These are phyloP conservation scores for Luffia ferchaultella DNA, from an alignment of 2,888 invertebrate genomes.

Conservation along the genomic window DNA sequence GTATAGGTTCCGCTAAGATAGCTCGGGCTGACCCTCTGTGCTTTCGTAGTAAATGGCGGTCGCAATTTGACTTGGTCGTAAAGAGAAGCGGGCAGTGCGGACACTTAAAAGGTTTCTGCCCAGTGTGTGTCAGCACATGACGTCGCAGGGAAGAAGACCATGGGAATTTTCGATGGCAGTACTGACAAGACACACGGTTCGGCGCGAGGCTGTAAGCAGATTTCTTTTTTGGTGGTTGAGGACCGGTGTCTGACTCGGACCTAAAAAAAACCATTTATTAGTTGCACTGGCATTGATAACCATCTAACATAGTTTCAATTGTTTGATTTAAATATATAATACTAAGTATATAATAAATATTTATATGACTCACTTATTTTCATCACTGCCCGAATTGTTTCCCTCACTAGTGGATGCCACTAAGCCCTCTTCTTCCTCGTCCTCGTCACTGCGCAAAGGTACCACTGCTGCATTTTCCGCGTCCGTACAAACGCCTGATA, in stretches of 20 bases:
- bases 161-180: constrained; percentile 93
- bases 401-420: constrained; percentile 85
- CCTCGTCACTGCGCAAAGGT: constrained; percentile 59
- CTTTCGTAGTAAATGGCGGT: constrained; percentile 90
- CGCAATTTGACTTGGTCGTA: constrained; percentile 97
- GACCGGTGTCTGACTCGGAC: constrained; percentile 71
- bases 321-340: not conserved
- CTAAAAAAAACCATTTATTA: constrained; percentile 50
- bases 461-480: constrained; percentile 80
- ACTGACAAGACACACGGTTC: constrained; percentile 92
- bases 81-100: constrained; percentile 92
- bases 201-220: constrained; percentile 96
- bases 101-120: constrained; percentile 96
- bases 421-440: constrained; percentile 82
- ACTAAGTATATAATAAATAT: no score
- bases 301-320: no score
- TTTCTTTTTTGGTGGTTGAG: constrained; percentile 78
- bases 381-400: constrained; percentile 85
- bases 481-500: constrained; percentile 61
- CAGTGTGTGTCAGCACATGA: constrained; percentile 94
- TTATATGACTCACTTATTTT: constrained; percentile 74
- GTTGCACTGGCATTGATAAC: no score
- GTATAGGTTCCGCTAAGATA: constrained; percentile 43
- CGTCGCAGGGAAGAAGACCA: constrained; percentile 96
- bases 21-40: constrained; percentile 68